These are phyloP conservation scores for Cyprinodon tularosa DNA, from an alignment of 2,113 vertebrate species.

Conservation along the genomic window DNA sequence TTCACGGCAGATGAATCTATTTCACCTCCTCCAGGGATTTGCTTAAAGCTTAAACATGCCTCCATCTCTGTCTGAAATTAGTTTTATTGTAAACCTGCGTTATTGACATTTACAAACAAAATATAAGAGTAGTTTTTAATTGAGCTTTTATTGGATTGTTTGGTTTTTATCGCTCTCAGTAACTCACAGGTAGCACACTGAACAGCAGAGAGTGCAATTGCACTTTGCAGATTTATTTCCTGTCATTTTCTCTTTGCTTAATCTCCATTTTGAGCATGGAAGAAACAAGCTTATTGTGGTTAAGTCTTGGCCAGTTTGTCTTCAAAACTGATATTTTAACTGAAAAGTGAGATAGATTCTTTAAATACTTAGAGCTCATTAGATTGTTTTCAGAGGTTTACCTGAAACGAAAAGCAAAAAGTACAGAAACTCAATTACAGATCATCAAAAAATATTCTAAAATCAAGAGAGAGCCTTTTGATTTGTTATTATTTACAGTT, in stretches of 20 bases:
- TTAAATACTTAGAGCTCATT: background rate
- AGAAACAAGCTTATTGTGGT: slow-evolving; percentile 41
- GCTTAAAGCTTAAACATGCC: slow-evolving; percentile 9
- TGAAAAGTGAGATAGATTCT: background rate
- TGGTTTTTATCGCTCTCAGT: slow-evolving; percentile 10
- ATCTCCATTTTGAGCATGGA: slow-evolving; percentile 1
- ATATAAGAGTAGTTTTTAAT: slow-evolving; percentile 46
- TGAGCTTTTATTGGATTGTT: slow-evolving; percentile 58
- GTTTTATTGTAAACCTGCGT: slow-evolving; percentile 7
- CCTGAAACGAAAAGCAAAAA: background rate
- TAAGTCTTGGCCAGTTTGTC: slow-evolving; percentile 20
- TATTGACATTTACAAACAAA: slow-evolving; percentile 48
- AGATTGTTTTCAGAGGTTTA: background rate
- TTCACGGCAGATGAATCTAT: slow-evolving; percentile 33
- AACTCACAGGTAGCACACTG: slow-evolving; percentile 49
- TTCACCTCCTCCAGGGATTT: slow-evolving; percentile 36
- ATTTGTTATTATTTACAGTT: background rate
- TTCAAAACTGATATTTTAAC: slow-evolving; percentile 40
- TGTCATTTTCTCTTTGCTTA: slow-evolving; percentile 13
- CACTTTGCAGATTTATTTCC: slow-evolving; percentile 38
- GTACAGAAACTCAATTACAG: background rate
- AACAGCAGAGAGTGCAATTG: slow-evolving; percentile 45
- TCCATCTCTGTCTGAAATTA: slow-evolving; percentile 17
- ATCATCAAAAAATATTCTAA: background rate
- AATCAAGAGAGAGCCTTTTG: background rate